Percentiles rank a stretch among this genome's conserved stretches.
Conservation (phyloP, 2,797 vertebrate genomes). For the Alfaro cultratus region DNA sequence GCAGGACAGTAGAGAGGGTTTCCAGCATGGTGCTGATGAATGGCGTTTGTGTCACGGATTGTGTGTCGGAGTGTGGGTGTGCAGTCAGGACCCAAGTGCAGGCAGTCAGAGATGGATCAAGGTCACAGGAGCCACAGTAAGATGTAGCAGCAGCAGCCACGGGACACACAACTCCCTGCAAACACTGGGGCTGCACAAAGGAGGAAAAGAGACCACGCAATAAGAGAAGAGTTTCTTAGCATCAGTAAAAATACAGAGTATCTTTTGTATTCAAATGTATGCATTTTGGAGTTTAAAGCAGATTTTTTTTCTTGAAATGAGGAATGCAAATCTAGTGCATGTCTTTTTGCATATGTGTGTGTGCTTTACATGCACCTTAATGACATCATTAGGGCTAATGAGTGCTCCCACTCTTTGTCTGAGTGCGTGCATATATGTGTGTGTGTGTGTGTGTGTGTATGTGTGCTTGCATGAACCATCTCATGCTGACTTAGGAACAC, state of each 20-base stretch:
- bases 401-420: slow-evolving; percentile 65
- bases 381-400: slow-evolving; percentile 76
- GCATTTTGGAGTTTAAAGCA: not conserved
- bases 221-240: not conserved
- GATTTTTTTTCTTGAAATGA: slow-evolving; percentile 12
- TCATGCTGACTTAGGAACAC: slow-evolving; percentile 74
- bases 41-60: slow-evolving; percentile 25
- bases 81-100: slow-evolving; percentile 81
- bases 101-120: slow-evolving; percentile 77
- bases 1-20: slow-evolving; percentile 38
- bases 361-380: slow-evolving; percentile 53
- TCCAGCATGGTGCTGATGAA: slow-evolving; percentile 48
- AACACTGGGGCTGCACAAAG: slow-evolving; percentile 80
- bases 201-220: not conserved
- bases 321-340: slow-evolving; percentile 2
- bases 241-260: not conserved
- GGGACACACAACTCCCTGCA: slow-evolving; percentile 82
- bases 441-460: slow-evolving; percentile 36
- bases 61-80: slow-evolving; percentile 22
- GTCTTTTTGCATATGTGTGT: slow-evolving; percentile 9
- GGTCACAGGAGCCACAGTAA: slow-evolving; percentile 87
- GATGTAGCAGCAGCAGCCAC: slow-evolving; percentile 75
- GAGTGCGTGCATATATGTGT: slow-evolving; percentile 18
- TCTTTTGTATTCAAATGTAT: not conserved
- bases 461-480: slow-evolving; percentile 40